Percentiles rank a stretch among this genome's conserved stretches.
phyloP scores from a whole-genome alignment of 2,888 invertebrate genomes.

The Lycocerus yunnanus region DNA sequence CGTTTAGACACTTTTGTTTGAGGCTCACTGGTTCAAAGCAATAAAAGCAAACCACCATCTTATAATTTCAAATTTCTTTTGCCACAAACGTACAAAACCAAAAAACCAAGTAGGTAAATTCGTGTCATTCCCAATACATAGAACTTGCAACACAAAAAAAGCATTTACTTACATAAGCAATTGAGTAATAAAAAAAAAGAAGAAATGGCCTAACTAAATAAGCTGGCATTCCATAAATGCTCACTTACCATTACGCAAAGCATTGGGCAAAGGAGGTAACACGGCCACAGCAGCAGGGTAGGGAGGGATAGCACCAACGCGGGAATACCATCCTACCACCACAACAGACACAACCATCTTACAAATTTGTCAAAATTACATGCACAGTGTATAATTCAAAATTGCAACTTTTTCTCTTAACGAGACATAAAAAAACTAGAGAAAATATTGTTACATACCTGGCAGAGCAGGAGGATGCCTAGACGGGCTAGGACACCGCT shows the following conservation, averaged over 20 bases:
- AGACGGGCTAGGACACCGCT: constrained; percentile 49
- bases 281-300: constrained; percentile 66
- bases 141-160: not conserved
- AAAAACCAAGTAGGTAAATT: not conserved
- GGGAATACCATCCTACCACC: constrained; percentile 54
- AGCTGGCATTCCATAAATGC: constrained; percentile 5
- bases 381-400: constrained; percentile 3
- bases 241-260: constrained; percentile 55
- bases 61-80: not conserved
- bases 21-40: not conserved
- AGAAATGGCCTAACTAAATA: constrained; percentile 5
- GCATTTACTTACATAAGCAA: constrained; percentile 2
- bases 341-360: constrained; percentile 41
- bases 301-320: constrained; percentile 55
- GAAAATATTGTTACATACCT: constrained; percentile 45
- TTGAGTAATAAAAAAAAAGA: constrained; percentile 10
- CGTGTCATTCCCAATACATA: not conserved
- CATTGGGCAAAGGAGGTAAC: constrained; percentile 62
- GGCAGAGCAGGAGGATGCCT: constrained; percentile 51
- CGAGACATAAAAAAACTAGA: not conserved
- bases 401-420: not conserved
- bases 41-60: not conserved
- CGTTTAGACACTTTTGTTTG: too few species aligned
- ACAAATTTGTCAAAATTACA: constrained; percentile 13
- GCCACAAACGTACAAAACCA: not conserved